These are phyloP conservation scores for Drosophila fungiperda DNA, from an alignment of 2,888 invertebrate species.

Conservation along the genomic window DNA sequence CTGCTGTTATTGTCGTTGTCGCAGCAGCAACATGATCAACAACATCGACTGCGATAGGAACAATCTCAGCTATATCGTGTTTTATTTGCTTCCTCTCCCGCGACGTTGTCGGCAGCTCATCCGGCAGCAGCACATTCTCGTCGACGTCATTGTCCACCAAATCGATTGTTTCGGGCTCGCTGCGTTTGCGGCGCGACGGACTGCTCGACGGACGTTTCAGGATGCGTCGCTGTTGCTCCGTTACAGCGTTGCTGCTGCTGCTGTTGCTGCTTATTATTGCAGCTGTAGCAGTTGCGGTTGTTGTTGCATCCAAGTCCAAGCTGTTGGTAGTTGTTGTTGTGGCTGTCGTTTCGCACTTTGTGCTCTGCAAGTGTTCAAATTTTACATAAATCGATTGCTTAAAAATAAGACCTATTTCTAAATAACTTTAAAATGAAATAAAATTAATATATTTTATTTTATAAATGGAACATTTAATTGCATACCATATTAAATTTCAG, in stretches of 20 bases:
- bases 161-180: constrained; percentile 33
- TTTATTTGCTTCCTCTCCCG: constrained; percentile 74
- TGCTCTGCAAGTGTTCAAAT: constrained; percentile 55
- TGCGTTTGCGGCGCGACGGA: constrained; percentile 64
- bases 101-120: constrained; percentile 59
- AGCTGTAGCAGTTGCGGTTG: constrained; percentile 34
- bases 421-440: background rate
- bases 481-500: constrained; percentile 70
- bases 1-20: constrained; percentile 32
- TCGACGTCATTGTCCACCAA: constrained; percentile 35
- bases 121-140: constrained; percentile 19
- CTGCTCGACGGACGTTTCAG: constrained; percentile 76
- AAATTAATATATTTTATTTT: background rate
- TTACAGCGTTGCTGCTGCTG: constrained; percentile 52
- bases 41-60: constrained; percentile 60
- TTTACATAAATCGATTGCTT: background rate
- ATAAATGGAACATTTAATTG: background rate
- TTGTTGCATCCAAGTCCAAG: constrained; percentile 29
- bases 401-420: background rate
- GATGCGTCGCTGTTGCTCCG: constrained; percentile 70
- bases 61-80: constrained; percentile 55
- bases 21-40: constrained; percentile 50
- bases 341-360: constrained; percentile 65
- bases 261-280: constrained; percentile 30
- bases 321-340: constrained; percentile 34